phyloP scores from a whole-genome alignment of 2,888 invertebrate genomes.

The Nematopogon swammerdamellus region DNA sequence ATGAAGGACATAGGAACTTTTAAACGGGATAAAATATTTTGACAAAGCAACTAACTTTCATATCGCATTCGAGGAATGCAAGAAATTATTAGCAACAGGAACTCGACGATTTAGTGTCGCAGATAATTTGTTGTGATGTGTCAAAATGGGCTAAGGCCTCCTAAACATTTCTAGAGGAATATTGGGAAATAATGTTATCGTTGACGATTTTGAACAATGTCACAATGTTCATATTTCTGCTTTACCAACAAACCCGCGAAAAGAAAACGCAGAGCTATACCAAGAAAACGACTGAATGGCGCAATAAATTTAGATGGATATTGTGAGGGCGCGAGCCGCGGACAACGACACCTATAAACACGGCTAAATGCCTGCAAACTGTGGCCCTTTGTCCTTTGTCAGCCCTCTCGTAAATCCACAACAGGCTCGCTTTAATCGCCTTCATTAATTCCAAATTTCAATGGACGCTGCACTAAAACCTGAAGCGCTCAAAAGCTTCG shows the following conservation, averaged over 20 bases:
- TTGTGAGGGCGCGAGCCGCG: slow-evolving; percentile 14
- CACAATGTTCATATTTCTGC: too few relatives aligned
- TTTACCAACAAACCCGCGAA: not conserved
- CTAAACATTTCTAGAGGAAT: too few relatives aligned
- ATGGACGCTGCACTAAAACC: slow-evolving; percentile 3
- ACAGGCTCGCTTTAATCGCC: slow-evolving; percentile 3
- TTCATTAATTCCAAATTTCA: slow-evolving; percentile 6
- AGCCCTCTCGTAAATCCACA: slow-evolving; percentile 20
- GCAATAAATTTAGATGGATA: slow-evolving; percentile 28
- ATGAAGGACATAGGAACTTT: too few relatives aligned
- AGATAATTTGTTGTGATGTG: too few relatives aligned
- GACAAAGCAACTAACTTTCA: too few relatives aligned
- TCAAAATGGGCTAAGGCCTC: too few relatives aligned
- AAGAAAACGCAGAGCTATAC: not conserved
- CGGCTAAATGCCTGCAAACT: slow-evolving; percentile 17
- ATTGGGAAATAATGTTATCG: too few relatives aligned
- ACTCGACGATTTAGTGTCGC: too few relatives aligned
- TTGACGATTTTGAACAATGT: too few relatives aligned
- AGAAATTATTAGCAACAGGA: too few relatives aligned
- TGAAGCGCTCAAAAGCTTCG: not conserved
- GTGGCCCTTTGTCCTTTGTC: slow-evolving; percentile 25
- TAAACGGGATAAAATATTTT: too few relatives aligned
- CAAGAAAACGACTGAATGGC: slow-evolving; percentile 34
- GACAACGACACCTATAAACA: slow-evolving; percentile 29
- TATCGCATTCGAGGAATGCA: too few relatives aligned